Conservation (phyloP, 2,113 vertebrate species). For the Patagioenas fasciata region DNA sequence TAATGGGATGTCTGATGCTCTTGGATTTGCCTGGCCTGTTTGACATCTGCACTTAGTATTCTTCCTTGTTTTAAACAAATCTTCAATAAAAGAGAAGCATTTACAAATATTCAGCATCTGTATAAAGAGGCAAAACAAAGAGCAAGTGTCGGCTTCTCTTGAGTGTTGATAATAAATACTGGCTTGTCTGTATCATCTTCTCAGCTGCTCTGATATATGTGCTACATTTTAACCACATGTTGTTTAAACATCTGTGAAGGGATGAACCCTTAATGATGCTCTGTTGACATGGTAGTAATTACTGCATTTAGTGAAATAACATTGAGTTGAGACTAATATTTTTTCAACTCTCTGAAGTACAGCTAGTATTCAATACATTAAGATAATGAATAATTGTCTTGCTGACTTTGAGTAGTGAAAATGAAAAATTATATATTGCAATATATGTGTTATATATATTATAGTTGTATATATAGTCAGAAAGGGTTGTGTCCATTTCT, state of each 20-base stretch:
- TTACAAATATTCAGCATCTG: constrained; percentile 31
- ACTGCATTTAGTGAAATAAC: constrained; percentile 43
- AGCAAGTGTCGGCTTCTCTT: constrained; percentile 22
- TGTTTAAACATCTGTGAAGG: constrained; percentile 59
- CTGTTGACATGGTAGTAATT: constrained; percentile 51
- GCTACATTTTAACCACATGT: constrained; percentile 55
- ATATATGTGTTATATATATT: not conserved
- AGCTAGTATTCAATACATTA: not conserved
- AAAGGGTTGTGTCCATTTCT: not conserved
- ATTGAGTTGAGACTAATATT: constrained; percentile 25
- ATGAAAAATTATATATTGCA: not conserved
- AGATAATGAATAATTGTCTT: not conserved
- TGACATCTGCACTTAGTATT: not conserved
- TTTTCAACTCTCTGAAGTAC: constrained; percentile 12
- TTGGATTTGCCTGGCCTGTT: constrained; percentile 14
- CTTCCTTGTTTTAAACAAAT: constrained; percentile 33
- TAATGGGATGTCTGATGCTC: not conserved
- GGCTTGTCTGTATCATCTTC: constrained; percentile 32
- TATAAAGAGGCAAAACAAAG: constrained; percentile 26
- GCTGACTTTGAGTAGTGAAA: not conserved
- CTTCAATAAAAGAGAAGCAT: not conserved
- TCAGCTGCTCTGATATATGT: constrained; percentile 55
- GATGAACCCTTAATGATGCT: constrained; percentile 29
- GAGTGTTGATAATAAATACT: constrained; percentile 54
- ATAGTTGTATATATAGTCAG: not conserved